Percentiles rank a stretch among this genome's conserved stretches.
These are phyloP conservation scores for Scytalopus superciliaris DNA, from an alignment of 2,113 vertebrate species.

Conservation along the genomic window DNA sequence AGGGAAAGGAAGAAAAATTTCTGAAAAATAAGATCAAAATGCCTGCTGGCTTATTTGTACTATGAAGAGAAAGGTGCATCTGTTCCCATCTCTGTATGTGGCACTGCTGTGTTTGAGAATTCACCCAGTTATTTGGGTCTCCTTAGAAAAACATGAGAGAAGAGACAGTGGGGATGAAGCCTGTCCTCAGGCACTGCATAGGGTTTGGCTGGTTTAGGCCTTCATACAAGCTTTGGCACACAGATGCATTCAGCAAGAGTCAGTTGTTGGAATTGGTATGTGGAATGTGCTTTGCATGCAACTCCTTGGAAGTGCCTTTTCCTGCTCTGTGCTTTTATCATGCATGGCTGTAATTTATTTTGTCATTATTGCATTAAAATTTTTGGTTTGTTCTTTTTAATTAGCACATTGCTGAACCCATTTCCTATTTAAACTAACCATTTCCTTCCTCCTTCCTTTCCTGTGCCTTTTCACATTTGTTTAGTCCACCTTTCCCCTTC, in stretches of 20 bases:
- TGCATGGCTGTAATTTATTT: constrained; percentile 48
- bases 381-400: constrained; percentile 50
- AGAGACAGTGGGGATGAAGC: not conserved
- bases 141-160: not conserved
- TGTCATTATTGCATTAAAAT: constrained; percentile 42
- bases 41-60: not conserved
- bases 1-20: not conserved
- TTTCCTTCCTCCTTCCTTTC: constrained; percentile 45
- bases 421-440: constrained; percentile 43
- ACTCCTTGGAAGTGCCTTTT: constrained; percentile 1
- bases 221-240: not conserved
- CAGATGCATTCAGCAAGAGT: not conserved
- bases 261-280: constrained; percentile 28
- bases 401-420: constrained; percentile 46
- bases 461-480: constrained; percentile 42
- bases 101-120: not conserved
- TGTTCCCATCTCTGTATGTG: not conserved
- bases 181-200: not conserved
- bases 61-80: not conserved
- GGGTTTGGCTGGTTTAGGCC: not conserved
- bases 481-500: constrained; percentile 85
- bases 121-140: not conserved
- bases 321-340: constrained; percentile 44
- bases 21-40: not conserved
- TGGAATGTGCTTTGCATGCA: constrained; percentile 44